A percentile compares a stretch with the other conserved stretches of the same genome.
These are phyloP conservation scores for Dexiosoma caninum DNA, from an alignment of 2,888 invertebrate genomes.

Conservation along the genomic window DNA sequence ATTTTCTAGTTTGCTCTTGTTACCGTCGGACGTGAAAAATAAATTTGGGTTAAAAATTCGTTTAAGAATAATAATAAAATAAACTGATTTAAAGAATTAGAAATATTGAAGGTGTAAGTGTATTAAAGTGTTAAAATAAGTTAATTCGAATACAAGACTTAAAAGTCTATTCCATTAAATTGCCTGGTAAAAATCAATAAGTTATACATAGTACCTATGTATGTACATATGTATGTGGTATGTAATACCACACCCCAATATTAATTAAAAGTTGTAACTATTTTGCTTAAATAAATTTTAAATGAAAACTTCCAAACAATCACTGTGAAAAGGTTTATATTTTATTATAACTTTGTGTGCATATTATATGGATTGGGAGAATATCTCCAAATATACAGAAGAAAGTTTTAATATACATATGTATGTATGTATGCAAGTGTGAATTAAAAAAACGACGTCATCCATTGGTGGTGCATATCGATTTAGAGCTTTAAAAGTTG, in stretches of 20 bases:
- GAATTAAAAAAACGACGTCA: conserved; percentile 57
- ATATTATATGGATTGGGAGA: too few species aligned
- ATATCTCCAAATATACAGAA: conserved; percentile 31
- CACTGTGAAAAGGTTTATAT: background rate
- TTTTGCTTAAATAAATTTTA: background rate
- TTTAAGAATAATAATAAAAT: conserved; percentile 24
- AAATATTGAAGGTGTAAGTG: conserved; percentile 51
- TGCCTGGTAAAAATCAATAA: conserved; percentile 34
- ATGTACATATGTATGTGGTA: background rate
- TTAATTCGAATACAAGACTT: background rate
- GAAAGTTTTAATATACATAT: conserved; percentile 45
- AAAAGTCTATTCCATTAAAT: background rate
- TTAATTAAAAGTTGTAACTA: conserved; percentile 1
- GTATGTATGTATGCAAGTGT: conserved; percentile 45
- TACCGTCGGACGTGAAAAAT: conserved; percentile 46
- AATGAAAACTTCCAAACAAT: background rate
- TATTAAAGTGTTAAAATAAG: conserved; percentile 15
- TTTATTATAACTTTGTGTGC: background rate
- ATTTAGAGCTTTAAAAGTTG: conserved; percentile 31
- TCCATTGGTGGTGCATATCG: conserved; percentile 37
- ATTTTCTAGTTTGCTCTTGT: conserved; percentile 60
- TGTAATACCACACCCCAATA: conserved; percentile 49
- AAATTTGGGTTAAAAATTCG: background rate
- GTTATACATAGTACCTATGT: too few species aligned
- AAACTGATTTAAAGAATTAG: conserved; percentile 3